Evolutionary conservation across 2,113 vertebrate genomes (phyloP).

Genomic region (Mugil cephalus): DNA sequence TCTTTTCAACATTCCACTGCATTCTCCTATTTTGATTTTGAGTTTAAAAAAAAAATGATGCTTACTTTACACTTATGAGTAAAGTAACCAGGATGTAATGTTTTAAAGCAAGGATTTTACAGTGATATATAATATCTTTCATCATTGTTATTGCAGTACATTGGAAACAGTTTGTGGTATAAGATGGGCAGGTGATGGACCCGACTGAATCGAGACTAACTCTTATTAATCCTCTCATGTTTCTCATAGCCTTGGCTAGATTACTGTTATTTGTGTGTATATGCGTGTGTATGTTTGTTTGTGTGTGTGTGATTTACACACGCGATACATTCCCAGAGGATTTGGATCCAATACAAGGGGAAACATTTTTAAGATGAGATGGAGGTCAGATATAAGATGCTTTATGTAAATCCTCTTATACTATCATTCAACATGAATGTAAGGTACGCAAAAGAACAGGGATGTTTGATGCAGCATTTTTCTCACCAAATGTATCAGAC

Average conservation of each 20-base stretch:
- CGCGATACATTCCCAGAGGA: slow-evolving; percentile 2
- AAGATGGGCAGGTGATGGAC: slow-evolving; percentile 35
- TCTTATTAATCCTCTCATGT: slow-evolving; percentile 77
- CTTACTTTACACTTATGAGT: no score
- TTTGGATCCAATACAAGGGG: slow-evolving; percentile 10
- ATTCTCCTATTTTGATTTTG: background rate
- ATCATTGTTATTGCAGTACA: background rate
- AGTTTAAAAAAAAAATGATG: background rate
- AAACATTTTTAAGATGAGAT: slow-evolving; percentile 23
- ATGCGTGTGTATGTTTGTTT: slow-evolving; percentile 17
- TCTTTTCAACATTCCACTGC: background rate
- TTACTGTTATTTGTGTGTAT: slow-evolving; percentile 70
- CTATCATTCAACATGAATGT: background rate
- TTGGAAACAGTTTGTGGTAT: slow-evolving; percentile 5
- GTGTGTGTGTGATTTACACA: background rate
- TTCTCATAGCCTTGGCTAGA: slow-evolving; percentile 62
- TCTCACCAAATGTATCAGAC: no score
- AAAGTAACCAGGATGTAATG: no score
- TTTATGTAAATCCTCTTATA: slow-evolving; percentile 36
- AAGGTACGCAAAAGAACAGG: background rate
- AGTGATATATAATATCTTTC: background rate
- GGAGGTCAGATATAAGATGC: slow-evolving; percentile 6
- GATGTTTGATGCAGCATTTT: background rate
- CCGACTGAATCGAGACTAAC: slow-evolving; percentile 10
- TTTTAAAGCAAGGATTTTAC: no score